Evolutionary conservation across 2,113 vertebrate genomes (phyloP).

Genomic region (Hypomesus transpacificus): DNA sequence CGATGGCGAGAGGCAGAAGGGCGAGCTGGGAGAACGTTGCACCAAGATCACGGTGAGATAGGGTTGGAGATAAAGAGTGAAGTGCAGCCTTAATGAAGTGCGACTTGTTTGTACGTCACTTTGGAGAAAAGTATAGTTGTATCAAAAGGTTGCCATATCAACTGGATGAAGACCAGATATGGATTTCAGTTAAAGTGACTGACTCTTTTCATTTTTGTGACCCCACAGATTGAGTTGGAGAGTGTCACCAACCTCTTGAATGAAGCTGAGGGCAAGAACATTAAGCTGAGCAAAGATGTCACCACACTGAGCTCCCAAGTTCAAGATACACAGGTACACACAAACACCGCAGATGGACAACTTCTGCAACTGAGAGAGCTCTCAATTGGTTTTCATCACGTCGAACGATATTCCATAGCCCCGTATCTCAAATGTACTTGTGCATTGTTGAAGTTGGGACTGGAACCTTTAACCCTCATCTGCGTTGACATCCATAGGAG

Average conservation of each 20-base stretch:
- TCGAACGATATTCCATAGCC: no score
- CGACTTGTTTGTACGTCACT: neutral
- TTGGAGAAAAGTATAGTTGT: no score
- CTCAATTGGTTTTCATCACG: no score
- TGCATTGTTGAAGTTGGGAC: neutral
- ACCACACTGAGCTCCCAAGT: conserved; percentile 84
- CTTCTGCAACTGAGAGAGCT: no score
- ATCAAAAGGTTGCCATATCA: no score
- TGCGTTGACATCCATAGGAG: conserved; percentile 66
- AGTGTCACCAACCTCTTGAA: conserved; percentile 76
- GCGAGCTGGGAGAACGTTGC: conserved; percentile 83
- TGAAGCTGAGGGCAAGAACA: conserved; percentile 86
- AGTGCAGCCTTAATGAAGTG: neutral
- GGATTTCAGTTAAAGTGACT: no score
- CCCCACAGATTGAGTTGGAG: conserved; percentile 82
- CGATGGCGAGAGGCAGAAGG: conserved; percentile 79
- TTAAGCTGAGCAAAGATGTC: conserved; percentile 90
- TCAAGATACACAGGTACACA: conserved; percentile 83
- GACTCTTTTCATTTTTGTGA: neutral
- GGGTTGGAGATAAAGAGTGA: neutral
- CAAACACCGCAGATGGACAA: conserved; percentile 1
- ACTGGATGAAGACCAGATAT: no score
- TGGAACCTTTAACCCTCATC: neutral
- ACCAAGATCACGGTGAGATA: conserved; percentile 80
- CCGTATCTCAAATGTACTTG: neutral